phyloP scores from a whole-genome alignment of 2,888 invertebrate species.

The Lobophora halterata region DNA sequence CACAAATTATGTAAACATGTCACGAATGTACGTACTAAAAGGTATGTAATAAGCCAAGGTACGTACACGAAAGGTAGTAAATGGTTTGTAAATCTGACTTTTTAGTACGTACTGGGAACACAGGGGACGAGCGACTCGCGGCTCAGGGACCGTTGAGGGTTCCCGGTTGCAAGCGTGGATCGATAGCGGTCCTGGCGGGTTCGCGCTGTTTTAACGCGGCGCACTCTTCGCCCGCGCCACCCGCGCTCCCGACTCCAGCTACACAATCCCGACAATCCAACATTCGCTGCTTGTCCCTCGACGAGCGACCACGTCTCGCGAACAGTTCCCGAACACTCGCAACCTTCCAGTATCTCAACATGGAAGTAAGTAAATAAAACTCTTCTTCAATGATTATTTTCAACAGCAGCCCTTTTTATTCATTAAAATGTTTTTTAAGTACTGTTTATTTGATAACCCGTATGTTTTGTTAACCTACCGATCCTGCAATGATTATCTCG shows the following conservation, averaged over 20 bases:
- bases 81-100: too few relatives aligned
- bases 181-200: conserved; percentile 59
- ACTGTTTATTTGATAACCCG: neutral
- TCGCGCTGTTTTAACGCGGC: conserved; percentile 6
- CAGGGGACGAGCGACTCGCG: conserved; percentile 32
- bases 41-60: too few relatives aligned
- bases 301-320: neutral
- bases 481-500: too few relatives aligned
- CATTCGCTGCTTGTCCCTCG: too few relatives aligned
- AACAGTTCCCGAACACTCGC: conserved; percentile 2
- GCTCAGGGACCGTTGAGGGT: conserved; percentile 19
- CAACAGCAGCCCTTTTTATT: neutral
- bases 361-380: conserved; percentile 44
- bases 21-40: too few relatives aligned
- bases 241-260: conserved; percentile 21
- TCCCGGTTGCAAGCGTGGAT: conserved; percentile 63
- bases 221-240: conserved; percentile 33
- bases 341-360: conserved; percentile 25
- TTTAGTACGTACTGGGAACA: too few relatives aligned
- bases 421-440: neutral
- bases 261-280: too few relatives aligned
- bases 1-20: too few relatives aligned
- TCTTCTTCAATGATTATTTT: neutral
- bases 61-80: too few relatives aligned
- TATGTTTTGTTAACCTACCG: too few relatives aligned